phyloP scores from a whole-genome alignment of 2,797 vertebrate genomes.

The Mionectes olivaceus region DNA sequence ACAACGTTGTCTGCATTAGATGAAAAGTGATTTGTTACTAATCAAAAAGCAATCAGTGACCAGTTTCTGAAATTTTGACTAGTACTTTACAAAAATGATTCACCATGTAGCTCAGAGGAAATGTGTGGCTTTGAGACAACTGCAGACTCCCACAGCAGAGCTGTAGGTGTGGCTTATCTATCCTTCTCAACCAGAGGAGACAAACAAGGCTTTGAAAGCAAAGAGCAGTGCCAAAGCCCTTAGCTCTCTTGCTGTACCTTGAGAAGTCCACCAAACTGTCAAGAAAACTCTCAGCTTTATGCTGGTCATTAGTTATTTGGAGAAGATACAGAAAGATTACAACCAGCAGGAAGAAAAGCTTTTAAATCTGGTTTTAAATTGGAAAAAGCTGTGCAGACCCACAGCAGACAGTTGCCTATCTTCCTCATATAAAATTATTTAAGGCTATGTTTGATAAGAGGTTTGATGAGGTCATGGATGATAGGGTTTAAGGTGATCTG shows the following conservation, averaged over 20 bases:
- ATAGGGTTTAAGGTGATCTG: not conserved
- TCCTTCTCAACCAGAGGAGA: not conserved
- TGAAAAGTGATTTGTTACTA: not conserved
- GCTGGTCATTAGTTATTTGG: not conserved
- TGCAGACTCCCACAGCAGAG: not conserved
- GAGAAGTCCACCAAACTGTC: not conserved
- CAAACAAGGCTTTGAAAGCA: not conserved
- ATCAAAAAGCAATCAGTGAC: not conserved
- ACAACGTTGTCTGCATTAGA: not conserved
- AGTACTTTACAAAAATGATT: not conserved
- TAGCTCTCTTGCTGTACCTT: not conserved
- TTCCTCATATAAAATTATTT: not conserved
- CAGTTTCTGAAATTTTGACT: conserved; percentile 15
- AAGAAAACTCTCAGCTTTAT: not conserved
- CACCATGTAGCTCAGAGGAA: not conserved
- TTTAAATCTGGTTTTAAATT: not conserved
- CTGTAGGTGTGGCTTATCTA: not conserved
- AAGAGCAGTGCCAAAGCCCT: not conserved
- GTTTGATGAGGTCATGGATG: not conserved
- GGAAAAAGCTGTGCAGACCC: not conserved
- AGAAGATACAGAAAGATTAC: not conserved
- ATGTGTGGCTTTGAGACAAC: not conserved
- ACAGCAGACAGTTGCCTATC: not conserved
- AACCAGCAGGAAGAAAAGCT: not conserved
- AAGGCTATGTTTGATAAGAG: not conserved